Conservation (phyloP, 2,797 vertebrate species). For the Eidolon dupreanum region DNA sequence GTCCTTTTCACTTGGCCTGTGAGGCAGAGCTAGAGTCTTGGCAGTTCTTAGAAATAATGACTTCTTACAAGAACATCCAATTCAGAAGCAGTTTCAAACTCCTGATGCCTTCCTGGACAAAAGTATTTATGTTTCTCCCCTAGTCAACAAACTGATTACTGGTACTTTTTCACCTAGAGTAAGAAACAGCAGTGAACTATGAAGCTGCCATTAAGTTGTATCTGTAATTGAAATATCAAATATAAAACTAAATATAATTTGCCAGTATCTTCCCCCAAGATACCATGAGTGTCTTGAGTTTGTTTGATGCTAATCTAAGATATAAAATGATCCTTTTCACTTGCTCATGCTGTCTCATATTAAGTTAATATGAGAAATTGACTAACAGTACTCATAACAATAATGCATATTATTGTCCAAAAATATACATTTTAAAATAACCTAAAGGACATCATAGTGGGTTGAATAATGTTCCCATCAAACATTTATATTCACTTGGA, state of each 20-base stretch:
- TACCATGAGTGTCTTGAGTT: not conserved
- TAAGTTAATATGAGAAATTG: not conserved
- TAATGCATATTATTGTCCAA: not conserved
- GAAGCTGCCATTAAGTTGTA: not conserved
- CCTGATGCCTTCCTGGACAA: not conserved
- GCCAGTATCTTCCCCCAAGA: not conserved
- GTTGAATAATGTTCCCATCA: not conserved
- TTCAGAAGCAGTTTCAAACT: not conserved
- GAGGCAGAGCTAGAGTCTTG: conserved; percentile 12
- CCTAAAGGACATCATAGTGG: not conserved
- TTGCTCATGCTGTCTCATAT: not conserved
- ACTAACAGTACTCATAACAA: not conserved
- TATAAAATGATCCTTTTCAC: conserved; percentile 22
- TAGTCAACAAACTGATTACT: not conserved
- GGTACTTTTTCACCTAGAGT: not conserved
- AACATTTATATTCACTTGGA: not conserved
- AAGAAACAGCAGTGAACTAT: not conserved
- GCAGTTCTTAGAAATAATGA: conserved; percentile 9
- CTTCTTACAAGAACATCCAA: not conserved
- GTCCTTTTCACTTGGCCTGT: conserved; percentile 19
- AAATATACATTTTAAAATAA: not conserved
- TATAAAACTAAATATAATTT: not conserved
- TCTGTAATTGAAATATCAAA: not conserved
- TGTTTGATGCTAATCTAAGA: conserved; percentile 29
- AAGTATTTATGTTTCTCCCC: not conserved